Conservation (phyloP, 2,113 vertebrate species). For the Amphiprion percula region DNA sequence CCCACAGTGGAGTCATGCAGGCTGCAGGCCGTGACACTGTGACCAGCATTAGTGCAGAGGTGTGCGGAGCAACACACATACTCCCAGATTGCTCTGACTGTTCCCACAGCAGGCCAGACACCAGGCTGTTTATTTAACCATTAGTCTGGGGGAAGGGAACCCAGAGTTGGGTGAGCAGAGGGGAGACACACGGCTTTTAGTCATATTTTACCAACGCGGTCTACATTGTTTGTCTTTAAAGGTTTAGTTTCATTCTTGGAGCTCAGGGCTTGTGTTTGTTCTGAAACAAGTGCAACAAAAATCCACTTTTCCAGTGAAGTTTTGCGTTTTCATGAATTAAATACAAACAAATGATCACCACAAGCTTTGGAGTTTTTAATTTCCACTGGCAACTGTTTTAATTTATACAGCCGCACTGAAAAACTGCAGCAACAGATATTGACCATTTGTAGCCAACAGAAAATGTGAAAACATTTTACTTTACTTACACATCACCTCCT, state of each 20-base stretch:
- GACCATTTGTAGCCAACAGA: no score
- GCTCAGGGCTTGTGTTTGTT: not conserved
- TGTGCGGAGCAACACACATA: slow-evolving; percentile 49
- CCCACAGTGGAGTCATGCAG: slow-evolving; percentile 58
- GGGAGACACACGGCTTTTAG: slow-evolving; percentile 37
- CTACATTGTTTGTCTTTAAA: not conserved
- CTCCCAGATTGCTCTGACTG: slow-evolving; percentile 47
- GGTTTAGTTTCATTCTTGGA: not conserved
- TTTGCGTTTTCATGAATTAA: not conserved
- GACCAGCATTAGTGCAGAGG: slow-evolving; percentile 57
- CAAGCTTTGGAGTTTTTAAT: no score
- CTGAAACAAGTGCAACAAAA: not conserved
- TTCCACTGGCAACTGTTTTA: no score
- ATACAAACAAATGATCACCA: not conserved
- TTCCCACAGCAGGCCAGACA: slow-evolving; percentile 73
- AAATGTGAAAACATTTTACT: no score
- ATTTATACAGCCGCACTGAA: not conserved
- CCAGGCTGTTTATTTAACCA: slow-evolving; percentile 77
- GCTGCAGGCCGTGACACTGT: slow-evolving; percentile 51
- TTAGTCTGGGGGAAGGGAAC: slow-evolving; percentile 60
- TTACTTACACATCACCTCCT: not conserved
- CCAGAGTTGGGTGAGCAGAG: slow-evolving; percentile 24
- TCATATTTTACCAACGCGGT: slow-evolving; percentile 22
- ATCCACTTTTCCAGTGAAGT: not conserved
- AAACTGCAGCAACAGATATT: not conserved